Percentiles rank a stretch among this genome's conserved stretches.
phyloP scores from a whole-genome alignment of 30 jellyfish, hydroid and myxozoan species.

The Sanderia malayensis region DNA sequence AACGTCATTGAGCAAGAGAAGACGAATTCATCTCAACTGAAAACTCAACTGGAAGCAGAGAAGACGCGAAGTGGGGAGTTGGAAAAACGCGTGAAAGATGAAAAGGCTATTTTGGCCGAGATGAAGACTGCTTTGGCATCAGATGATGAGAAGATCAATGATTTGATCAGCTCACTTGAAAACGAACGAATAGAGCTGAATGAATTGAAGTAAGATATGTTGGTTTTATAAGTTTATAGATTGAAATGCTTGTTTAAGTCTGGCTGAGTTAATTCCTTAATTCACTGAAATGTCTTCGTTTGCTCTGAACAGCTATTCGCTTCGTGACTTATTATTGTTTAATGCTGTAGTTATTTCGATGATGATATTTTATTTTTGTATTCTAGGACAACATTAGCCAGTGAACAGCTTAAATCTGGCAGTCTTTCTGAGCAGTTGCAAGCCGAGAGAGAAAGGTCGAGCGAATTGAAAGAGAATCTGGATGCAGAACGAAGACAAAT shows the following conservation, averaged over 20 bases:
- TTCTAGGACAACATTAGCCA: too few species aligned
- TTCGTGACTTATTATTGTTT: too few species aligned
- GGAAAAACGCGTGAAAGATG: conserved; percentile 31
- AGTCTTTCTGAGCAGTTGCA: too few species aligned
- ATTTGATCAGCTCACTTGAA: conserved; percentile 36
- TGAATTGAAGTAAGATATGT: conserved; percentile 30
- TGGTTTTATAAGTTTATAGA: neutral
- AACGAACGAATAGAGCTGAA: conserved; percentile 53
- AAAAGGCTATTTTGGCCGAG: conserved; percentile 32
- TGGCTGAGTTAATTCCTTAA: too few species aligned
- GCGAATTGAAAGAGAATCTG: conserved; percentile 9
- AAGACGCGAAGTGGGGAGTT: conserved; percentile 27
- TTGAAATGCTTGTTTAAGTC: too few species aligned
- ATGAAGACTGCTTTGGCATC: conserved; percentile 11
- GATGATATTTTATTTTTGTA: too few species aligned
- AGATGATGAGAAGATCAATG: conserved; percentile 46
- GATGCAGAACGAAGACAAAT: conserved; percentile 27
- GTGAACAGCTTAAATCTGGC: too few species aligned
- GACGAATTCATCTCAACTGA: conserved; percentile 33
- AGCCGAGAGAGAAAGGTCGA: too few species aligned
- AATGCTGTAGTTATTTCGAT: too few species aligned
- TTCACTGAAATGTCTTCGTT: too few species aligned
- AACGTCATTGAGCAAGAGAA: conserved; percentile 37
- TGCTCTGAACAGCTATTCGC: too few species aligned
- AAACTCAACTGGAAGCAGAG: conserved; percentile 37